These are phyloP conservation scores for Cygnus atratus DNA, from an alignment of 2,113 vertebrate genomes.

Conservation along the genomic window DNA sequence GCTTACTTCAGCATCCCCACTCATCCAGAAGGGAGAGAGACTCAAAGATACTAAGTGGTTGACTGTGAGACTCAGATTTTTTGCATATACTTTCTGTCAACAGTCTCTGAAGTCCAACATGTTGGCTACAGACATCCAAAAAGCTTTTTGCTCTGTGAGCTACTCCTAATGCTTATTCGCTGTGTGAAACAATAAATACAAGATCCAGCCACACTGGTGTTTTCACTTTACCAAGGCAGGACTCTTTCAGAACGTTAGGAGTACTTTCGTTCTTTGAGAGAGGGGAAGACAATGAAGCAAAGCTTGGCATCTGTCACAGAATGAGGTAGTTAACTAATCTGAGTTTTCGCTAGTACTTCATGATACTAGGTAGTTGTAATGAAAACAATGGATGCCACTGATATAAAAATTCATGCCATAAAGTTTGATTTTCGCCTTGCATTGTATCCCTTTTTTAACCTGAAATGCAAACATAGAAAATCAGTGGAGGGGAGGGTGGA, in stretches of 20 bases:
- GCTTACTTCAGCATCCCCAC: background rate
- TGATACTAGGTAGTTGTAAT: accelerated
- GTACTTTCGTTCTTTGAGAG: background rate
- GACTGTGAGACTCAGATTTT: accelerated
- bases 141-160: background rate
- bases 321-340: background rate
- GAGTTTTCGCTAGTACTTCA: background rate
- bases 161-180: background rate
- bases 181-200: background rate
- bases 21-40: background rate
- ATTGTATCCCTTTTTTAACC: background rate
- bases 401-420: background rate
- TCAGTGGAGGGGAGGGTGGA: background rate
- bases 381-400: background rate
- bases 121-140: background rate
- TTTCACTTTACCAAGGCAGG: background rate
- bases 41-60: background rate
- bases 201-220: background rate
- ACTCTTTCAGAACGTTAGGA: background rate
- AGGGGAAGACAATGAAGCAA: background rate
- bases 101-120: background rate
- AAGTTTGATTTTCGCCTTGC: background rate
- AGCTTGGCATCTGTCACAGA: background rate
- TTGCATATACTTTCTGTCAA: background rate
- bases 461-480: background rate